These are phyloP conservation scores for Epinephelus moara DNA, from an alignment of 2,113 vertebrate species.

Conservation along the genomic window DNA sequence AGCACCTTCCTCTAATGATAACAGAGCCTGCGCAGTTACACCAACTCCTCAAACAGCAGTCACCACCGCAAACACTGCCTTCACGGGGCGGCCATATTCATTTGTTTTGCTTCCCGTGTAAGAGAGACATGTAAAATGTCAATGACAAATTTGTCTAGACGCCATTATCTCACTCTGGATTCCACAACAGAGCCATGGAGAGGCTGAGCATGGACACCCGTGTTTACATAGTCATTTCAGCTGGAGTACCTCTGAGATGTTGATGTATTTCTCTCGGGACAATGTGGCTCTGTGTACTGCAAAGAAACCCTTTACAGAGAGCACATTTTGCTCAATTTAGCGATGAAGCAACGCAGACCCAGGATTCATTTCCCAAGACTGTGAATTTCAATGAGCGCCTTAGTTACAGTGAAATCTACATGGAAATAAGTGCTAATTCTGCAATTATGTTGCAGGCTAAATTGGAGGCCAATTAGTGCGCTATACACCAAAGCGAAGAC, in stretches of 20 bases:
- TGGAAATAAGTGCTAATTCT: conserved; percentile 30
- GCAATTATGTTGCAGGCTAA: conserved; percentile 20
- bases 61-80: neutral
- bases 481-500: conserved; percentile 3
- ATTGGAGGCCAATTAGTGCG: conserved; percentile 39
- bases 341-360: conserved; percentile 11
- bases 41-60: conserved; percentile 28
- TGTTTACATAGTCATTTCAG: conserved; percentile 47
- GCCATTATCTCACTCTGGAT: conserved; percentile 55
- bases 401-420: conserved; percentile 38
- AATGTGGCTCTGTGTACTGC: conserved; percentile 18
- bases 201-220: conserved; percentile 26
- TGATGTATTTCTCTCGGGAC: conserved; percentile 57
- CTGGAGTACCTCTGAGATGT: conserved; percentile 38
- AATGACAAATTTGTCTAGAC: conserved; percentile 57
- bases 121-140: conserved; percentile 62
- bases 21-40: conserved; percentile 27
- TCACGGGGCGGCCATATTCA: conserved; percentile 15
- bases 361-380: conserved; percentile 23
- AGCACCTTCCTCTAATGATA: conserved; percentile 39
- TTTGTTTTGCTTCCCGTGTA: conserved; percentile 57
- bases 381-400: conserved; percentile 55
- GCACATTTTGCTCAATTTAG: conserved; percentile 63
- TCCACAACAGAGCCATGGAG: conserved; percentile 17
- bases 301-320: conserved; percentile 38